Percentiles rank a stretch among this genome's conserved stretches.
phyloP scores from a whole-genome alignment of 2,113 vertebrate genomes.

The Solea solea region DNA sequence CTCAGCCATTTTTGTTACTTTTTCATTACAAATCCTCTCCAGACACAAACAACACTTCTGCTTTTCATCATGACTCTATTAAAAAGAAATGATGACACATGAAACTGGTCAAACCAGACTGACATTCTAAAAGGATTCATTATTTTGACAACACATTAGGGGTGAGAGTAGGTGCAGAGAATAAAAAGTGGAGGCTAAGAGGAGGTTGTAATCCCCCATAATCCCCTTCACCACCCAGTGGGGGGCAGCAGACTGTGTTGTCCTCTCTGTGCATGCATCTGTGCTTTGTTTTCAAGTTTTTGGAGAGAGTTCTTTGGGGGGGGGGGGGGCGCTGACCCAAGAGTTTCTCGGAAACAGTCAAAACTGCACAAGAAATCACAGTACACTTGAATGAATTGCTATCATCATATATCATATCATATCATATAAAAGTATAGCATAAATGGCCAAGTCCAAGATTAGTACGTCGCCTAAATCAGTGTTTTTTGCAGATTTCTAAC shows the following conservation, averaged over 20 bases:
- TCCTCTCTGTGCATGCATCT: constrained; percentile 2
- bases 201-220: constrained; percentile 55
- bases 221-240: constrained; percentile 48
- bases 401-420: no score
- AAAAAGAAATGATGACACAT: neutral
- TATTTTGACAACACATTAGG: constrained; percentile 15
- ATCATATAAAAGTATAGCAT: no score
- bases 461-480: no score
- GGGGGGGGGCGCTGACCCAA: constrained; percentile 32
- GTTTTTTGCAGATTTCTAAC: no score
- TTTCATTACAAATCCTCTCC: neutral
- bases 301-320: neutral
- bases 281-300: constrained; percentile 49
- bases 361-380: no score
- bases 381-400: no score
- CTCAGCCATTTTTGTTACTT: no score
- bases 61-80: neutral
- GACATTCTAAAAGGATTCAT: no score
- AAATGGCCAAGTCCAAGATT: no score
- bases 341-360: no score
- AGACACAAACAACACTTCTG: constrained; percentile 15
- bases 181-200: constrained; percentile 60
- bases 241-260: constrained; percentile 3
- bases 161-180: constrained; percentile 33
- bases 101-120: constrained; percentile 23